These are phyloP conservation scores for Brachirus orientalis DNA, from an alignment of 2,113 vertebrate genomes.

Conservation along the genomic window DNA sequence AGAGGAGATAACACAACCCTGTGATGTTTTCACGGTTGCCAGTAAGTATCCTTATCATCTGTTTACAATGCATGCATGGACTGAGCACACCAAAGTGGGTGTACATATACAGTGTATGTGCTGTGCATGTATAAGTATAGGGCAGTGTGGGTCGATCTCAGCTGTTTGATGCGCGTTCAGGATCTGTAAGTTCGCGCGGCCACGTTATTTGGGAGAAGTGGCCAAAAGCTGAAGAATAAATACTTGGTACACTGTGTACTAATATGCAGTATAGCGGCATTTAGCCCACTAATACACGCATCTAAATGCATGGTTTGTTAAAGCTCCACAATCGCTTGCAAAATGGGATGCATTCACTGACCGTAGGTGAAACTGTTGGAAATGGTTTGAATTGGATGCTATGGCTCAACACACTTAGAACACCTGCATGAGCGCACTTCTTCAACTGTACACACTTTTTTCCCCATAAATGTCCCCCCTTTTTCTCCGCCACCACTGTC, in stretches of 20 bases:
- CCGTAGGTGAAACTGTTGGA: not conserved
- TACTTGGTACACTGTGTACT: conserved; percentile 46
- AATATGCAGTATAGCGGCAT: conserved; percentile 12
- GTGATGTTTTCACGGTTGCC: conserved; percentile 62
- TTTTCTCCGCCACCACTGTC: not conserved
- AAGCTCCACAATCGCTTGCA: not conserved
- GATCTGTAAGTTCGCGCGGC: conserved; percentile 51
- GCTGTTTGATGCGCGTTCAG: conserved; percentile 43
- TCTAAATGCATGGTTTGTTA: not conserved
- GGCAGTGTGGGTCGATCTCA: conserved; percentile 13
- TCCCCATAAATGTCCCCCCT: not conserved
- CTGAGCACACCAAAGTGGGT: not conserved
- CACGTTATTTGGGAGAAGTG: conserved; percentile 57
- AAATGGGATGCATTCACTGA: conserved; percentile 1
- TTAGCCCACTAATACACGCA: not conserved
- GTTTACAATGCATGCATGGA: not conserved
- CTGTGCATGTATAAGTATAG: not conserved
- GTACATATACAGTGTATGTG: not conserved
- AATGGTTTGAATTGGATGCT: not conserved
- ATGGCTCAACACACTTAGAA: conserved; percentile 16
- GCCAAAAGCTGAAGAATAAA: too few species aligned
- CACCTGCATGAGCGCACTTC: conserved; percentile 35
- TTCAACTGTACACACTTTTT: conserved; percentile 31
- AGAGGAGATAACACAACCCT: conserved; percentile 18
- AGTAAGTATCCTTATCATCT: conserved; percentile 65